Evolutionary conservation across 2,797 vertebrate genomes (phyloP), one percentile per base, ranked within the genome.

Genomic region (Gobionotothen gibberifrons): DNA sequence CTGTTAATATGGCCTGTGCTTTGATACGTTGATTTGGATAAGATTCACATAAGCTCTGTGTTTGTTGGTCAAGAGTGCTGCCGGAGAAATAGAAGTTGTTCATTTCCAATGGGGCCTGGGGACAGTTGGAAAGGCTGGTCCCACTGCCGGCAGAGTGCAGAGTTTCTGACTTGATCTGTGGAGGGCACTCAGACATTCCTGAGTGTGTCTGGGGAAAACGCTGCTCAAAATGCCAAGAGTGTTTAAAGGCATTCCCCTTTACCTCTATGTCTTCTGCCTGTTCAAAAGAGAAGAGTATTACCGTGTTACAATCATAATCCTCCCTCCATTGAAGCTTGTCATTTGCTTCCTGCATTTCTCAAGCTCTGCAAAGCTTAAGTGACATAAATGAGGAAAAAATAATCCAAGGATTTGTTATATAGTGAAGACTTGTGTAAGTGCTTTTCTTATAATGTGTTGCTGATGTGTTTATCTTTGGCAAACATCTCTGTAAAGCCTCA

Each of bases 261-360:
- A 8, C 26, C 14, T 5, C 48, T 55, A 0, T 42, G 36, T 86
- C 82, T 57, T 84, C 62, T 53, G 53, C 84, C 94, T 94, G 89
- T 82, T 84, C 79, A 78, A 55, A 85, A 90, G 69, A 89, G 32
- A 89, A 76, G 71, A 65, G 81, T 48, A 59, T 83, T 56, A 78
- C 52, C 32, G 44, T 54, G 17, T 57, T 7, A 59, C 21, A 15
- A 11, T 46, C 17, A 64, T 49, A 69, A 32, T 66, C 51, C 17
- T 47, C 1, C n/a, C 19, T 56, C 49, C 39, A n/a, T 4, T 63
- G 22, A 75, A 43, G 44, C 19, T 12, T 26, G 15, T 63, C 7
- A 69, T 58, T 59, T 69, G 46, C 36, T 71, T 69, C 46, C n/a
- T 51, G 22, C 69, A 72, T 66, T 60, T 17, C 39, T 74, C 12